Evolutionary conservation across 2,888 invertebrate genomes (phyloP).

Genomic region (Drosophila anomelani): DNA sequence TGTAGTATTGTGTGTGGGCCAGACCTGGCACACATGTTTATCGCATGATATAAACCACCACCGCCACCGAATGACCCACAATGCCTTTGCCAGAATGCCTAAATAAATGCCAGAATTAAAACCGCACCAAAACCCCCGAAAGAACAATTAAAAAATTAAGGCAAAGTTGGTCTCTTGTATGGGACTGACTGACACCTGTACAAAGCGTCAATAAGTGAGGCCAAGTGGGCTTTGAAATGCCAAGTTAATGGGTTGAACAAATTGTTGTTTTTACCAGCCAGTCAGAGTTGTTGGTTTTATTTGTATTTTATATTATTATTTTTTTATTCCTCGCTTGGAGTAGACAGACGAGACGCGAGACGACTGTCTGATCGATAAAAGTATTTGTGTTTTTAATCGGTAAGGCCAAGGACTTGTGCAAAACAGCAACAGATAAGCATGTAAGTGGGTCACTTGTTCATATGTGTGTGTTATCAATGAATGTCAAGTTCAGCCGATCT

Average conservation of each 20-base stretch:
- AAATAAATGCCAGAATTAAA: slow-evolving; percentile 33
- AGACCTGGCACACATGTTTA: slow-evolving; percentile 39
- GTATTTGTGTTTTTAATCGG: slow-evolving; percentile 4
- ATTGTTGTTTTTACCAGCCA: slow-evolving; percentile 42
- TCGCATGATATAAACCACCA: slow-evolving; percentile 39
- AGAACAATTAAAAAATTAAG: slow-evolving; percentile 8
- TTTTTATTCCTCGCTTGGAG: background rate
- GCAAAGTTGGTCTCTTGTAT: slow-evolving; percentile 17
- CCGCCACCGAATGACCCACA: slow-evolving; percentile 8
- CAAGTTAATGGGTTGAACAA: slow-evolving; percentile 41
- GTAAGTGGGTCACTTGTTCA: slow-evolving; percentile 13
- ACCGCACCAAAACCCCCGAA: slow-evolving; percentile 17
- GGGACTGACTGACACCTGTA: slow-evolving; percentile 45
- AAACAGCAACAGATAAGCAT: slow-evolving; percentile 18
- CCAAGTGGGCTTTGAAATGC: slow-evolving; percentile 52
- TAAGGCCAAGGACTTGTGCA: slow-evolving; percentile 24
- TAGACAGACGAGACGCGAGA: slow-evolving; percentile 2
- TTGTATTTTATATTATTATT: background rate
- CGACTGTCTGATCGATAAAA: slow-evolving; percentile 34
- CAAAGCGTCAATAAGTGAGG: slow-evolving; percentile 43
- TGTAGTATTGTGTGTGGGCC: slow-evolving; percentile 5
- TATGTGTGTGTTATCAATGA: background rate
- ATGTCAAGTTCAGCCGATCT: slow-evolving; percentile 23
- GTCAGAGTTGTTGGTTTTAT: slow-evolving; percentile 7
- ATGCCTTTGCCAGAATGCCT: slow-evolving; percentile 16